These are phyloP conservation scores for Paralinhomoeus sp. DNA, from an alignment of 2,888 invertebrate species.

Conservation along the genomic window DNA sequence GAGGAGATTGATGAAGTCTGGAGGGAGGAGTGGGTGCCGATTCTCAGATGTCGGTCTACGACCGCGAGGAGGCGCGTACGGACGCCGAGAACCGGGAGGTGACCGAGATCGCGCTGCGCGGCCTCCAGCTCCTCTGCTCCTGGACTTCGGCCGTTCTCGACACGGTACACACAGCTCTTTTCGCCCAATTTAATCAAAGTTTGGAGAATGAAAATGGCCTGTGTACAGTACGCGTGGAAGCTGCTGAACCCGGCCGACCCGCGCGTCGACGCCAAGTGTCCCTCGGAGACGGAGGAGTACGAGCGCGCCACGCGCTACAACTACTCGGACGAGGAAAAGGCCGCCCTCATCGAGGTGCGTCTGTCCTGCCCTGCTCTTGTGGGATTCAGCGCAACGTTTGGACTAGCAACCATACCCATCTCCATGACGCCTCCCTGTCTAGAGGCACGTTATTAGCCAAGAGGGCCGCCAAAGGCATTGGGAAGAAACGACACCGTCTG, in stretches of 20 bases:
- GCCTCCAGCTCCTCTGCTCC: constrained; percentile 70
- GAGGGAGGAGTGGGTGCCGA: no score
- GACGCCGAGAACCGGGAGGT: constrained; percentile 75
- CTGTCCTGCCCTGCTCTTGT: constrained; percentile 1
- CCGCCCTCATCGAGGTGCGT: constrained; percentile 85
- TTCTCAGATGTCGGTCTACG: constrained; percentile 11
- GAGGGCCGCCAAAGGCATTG: no score
- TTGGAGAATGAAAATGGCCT: not conserved
- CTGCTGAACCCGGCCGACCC: constrained; percentile 89
- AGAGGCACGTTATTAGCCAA: no score
- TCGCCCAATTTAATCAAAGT: no score
- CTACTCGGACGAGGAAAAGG: constrained; percentile 86
- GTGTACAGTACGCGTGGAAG: constrained; percentile 64
- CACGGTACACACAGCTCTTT: no score
- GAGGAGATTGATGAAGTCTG: no score
- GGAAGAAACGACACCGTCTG: no score
- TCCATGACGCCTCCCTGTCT: no score
- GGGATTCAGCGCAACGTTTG: not conserved
- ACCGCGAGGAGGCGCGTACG: constrained; percentile 48
- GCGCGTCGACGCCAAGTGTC: constrained; percentile 79
- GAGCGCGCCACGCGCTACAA: constrained; percentile 91
- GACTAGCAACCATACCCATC: no score
- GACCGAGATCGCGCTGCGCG: constrained; percentile 65
- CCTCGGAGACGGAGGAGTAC: constrained; percentile 87
- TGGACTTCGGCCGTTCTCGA: constrained; percentile 84